Evolutionary conservation across 2,113 vertebrate species (phyloP).

Genomic region (Vulpes lagopus): DNA sequence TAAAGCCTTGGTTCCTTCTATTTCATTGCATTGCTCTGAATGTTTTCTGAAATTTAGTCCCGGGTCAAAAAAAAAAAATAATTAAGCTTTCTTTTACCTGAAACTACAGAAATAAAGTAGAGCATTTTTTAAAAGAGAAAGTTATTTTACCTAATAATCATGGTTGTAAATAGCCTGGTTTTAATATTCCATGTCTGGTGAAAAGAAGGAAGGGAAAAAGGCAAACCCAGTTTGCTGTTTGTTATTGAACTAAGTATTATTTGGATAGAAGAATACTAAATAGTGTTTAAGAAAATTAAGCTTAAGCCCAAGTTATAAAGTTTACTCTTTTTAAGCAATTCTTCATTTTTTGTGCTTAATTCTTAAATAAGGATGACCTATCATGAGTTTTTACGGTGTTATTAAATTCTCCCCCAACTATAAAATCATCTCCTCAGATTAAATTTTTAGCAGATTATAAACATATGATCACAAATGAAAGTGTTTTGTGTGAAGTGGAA

Average conservation of each 20-base stretch:
- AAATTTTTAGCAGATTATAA: not conserved
- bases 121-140: not conserved
- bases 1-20: not conserved
- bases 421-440: not conserved
- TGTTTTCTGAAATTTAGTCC: not conserved
- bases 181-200: not conserved
- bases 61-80: not conserved
- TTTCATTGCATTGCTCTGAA: not conserved
- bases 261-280: not conserved
- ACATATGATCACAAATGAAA: not conserved
- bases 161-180: not conserved
- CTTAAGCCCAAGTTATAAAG: not conserved
- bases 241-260: not conserved
- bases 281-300: not conserved
- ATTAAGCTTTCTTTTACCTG: not conserved
- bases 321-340: not conserved
- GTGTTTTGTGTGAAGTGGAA: not conserved
- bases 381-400: not conserved
- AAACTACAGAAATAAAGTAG: not conserved
- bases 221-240: not conserved
- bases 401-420: not conserved
- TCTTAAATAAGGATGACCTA: not conserved
- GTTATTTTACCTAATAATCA: not conserved
- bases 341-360: not conserved
- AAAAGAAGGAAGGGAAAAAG: not conserved